Evolutionary conservation across 2,797 vertebrate species (phyloP).

Genomic region (Micropoecilia bifurca): DNA sequence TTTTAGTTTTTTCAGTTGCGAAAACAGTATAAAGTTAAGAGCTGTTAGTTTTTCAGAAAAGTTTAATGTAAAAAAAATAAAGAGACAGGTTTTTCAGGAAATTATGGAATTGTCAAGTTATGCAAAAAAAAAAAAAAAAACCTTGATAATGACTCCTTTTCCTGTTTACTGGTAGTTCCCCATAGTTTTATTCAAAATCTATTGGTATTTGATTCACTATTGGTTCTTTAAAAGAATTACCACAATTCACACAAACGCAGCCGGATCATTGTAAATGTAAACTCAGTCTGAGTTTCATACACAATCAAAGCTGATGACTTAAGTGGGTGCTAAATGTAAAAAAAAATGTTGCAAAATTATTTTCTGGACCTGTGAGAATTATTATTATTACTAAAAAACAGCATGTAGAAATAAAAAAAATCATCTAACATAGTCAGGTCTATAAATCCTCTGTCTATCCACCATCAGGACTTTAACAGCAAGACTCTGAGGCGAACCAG

Average conservation of each 20-base stretch:
- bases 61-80: background rate
- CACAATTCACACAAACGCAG: background rate
- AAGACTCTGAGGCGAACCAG: conserved; percentile 95
- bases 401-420: background rate
- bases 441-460: background rate
- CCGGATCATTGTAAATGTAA: background rate
- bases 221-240: too few species aligned
- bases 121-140: background rate
- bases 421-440: background rate
- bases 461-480: conserved; percentile 84
- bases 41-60: background rate
- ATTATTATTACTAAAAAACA: background rate
- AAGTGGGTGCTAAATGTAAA: background rate
- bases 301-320: background rate
- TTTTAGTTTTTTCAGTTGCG: background rate
- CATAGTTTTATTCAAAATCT: background rate
- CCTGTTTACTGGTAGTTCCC: background rate
- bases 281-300: background rate
- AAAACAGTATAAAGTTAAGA: background rate
- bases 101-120: background rate
- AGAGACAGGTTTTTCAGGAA: background rate
- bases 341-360: background rate
- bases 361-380: background rate
- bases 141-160: background rate
- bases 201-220: background rate